A percentile compares a stretch with the other conserved stretches of the same genome.
phyloP scores from a whole-genome alignment of 35 echinoderm and acorn worm species.

The Hemicentrotus pulcherrimus region DNA sequence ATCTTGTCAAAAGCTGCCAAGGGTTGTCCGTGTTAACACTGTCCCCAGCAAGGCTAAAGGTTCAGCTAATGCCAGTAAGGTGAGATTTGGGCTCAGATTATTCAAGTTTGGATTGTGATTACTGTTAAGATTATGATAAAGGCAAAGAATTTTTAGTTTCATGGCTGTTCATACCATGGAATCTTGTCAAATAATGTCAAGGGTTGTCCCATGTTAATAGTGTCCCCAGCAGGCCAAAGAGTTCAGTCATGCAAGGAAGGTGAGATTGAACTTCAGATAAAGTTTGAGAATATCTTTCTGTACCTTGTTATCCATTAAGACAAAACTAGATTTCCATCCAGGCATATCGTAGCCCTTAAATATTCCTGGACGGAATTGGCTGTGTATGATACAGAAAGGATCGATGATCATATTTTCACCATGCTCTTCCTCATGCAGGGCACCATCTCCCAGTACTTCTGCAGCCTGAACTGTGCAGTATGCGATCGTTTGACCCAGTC shows the following conservation, averaged over 20 bases:
- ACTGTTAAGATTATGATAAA: too few relatives aligned
- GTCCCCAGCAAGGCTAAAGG: conserved; percentile 33
- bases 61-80: conserved; percentile 48
- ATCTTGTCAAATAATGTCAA: conserved; percentile 87
- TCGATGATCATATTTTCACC: not conserved
- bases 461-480: conserved; percentile 83
- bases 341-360: too few relatives aligned
- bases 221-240: not conserved
- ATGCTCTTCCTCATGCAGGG: conserved; percentile 56
- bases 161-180: conserved; percentile 79
- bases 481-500: conserved; percentile 86
- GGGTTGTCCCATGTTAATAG: conserved; percentile 57
- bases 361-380: too few relatives aligned
- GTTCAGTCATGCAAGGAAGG: conserved; percentile 43
- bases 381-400: too few relatives aligned
- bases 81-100: not conserved
- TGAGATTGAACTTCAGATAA: not conserved
- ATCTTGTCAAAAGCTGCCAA: conserved; percentile 91
- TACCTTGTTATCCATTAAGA: too few relatives aligned
- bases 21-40: conserved; percentile 56
- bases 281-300: too few relatives aligned
- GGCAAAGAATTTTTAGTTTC: conserved; percentile 80
- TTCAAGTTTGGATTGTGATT: too few relatives aligned
- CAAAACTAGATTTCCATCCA: too few relatives aligned
- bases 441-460: conserved; percentile 95